Percentiles rank a stretch among this genome's conserved stretches.
phyloP scores from a whole-genome alignment of 2,113 vertebrate species.

The Carassius carassius region DNA sequence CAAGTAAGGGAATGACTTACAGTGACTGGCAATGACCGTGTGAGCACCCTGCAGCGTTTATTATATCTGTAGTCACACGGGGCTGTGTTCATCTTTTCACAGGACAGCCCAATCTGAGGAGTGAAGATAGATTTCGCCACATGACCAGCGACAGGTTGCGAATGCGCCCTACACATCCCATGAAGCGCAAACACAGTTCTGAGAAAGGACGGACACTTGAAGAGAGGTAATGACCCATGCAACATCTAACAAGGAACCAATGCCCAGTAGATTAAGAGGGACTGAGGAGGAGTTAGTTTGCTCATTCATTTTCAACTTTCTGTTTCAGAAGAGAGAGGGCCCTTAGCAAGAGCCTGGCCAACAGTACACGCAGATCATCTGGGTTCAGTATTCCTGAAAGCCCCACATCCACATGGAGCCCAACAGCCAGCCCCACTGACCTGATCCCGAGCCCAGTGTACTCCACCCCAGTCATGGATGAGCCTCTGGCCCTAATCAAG shows the following conservation, averaged over 20 bases:
- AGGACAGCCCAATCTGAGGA: constrained; percentile 78
- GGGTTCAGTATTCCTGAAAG: constrained; percentile 66
- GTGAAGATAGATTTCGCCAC: constrained; percentile 77
- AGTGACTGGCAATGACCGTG: constrained; percentile 23
- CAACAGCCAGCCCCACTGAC: constrained; percentile 69
- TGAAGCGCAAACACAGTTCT: constrained; percentile 73
- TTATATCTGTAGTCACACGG: neutral
- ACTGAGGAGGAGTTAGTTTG: neutral
- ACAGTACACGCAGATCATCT: constrained; percentile 60
- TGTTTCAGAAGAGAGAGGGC: constrained; percentile 73
- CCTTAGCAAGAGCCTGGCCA: constrained; percentile 64
- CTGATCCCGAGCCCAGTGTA: constrained; percentile 68
- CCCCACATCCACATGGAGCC: constrained; percentile 71
- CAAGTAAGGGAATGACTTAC: neutral
- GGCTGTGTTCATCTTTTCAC: neutral
- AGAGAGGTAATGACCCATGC: constrained; percentile 66
- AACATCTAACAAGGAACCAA: neutral
- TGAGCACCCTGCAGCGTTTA: constrained; percentile 21
- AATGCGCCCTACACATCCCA: constrained; percentile 65
- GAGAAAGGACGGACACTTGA: constrained; percentile 71
- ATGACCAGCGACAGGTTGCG: constrained; percentile 71
- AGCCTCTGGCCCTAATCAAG: constrained; percentile 80
- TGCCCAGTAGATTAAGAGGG: neutral
- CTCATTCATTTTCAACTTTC: neutral
- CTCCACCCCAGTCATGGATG: constrained; percentile 73